Evolutionary conservation across 2,888 invertebrate genomes (phyloP), one percentile per base, ranked within the genome.

Genomic region (Mesorhabditis spiculigera): DNA sequence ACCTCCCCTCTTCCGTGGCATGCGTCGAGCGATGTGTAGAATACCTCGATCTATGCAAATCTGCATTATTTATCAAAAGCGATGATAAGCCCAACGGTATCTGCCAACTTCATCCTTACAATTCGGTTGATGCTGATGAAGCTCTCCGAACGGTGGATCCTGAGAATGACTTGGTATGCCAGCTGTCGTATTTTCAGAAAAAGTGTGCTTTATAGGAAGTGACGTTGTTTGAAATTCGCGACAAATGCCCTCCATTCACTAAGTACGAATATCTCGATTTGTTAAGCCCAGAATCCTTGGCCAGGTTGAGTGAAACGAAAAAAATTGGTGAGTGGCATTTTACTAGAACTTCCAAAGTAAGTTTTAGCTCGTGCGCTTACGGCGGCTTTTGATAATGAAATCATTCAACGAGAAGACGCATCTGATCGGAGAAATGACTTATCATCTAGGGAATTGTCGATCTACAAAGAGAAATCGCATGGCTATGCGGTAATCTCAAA

Each of bases 1-100:
- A 80, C 65, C 65, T 80, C n/a, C 73, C 71, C 1, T 72, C 77
- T 5, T 70, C 80, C 2, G 78, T 78, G 65, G 70, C 73, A 62
- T 80, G 80, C 62, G 76, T 80, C 13, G 80, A 80, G 66, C 68
- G 80, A 45, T 80, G 80, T 68, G 75, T 80, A n/a, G 80, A 80
- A 65, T 74, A 76, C 61, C 71, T 80, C 65, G 71, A 75, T 43
- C 78, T 74, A 63, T 80, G 80, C 64, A 72, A 73, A 44, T 70
- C 78, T 63, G 78, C 78, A 62, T 76, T 75, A 44, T 80, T 76
- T 63, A 65, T 67, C 13, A 75, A 75, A 65, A 68, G 69, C 41
- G 71, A 70, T 63, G 70, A 74, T 44, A 73, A 71, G 61, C n/a
- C n/a, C 10, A 50, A 50, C n/a, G 58, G 58, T 10, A 50, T 50